Percentiles rank a stretch among this genome's conserved stretches.
Conservation (phyloP, 2,113 vertebrate genomes). For the Azemiops feae region DNA sequence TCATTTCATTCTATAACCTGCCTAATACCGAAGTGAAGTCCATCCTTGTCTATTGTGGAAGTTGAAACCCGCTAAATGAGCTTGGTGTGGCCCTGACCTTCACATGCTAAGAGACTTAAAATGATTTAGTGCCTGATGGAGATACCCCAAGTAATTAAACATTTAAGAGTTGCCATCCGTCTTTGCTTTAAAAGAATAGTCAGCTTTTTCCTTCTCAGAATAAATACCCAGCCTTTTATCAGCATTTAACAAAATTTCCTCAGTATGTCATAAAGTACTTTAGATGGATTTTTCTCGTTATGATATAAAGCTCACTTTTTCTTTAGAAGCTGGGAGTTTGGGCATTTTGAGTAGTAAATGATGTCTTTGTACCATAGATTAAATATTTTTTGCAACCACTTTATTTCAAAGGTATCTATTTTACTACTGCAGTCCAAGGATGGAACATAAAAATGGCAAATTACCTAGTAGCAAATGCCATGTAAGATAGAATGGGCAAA, state of each 20-base stretch:
- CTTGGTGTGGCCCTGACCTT: neutral
- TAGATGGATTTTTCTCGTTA: neutral
- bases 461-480: neutral
- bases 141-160: neutral
- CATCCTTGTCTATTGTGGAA: neutral
- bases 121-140: neutral
- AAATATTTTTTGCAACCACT: neutral
- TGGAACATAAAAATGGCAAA: neutral
- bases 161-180: neutral
- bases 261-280: neutral
- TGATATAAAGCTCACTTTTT: neutral
- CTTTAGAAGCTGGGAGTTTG: neutral
- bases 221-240: neutral
- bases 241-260: neutral
- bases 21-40: neutral
- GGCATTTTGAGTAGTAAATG: neutral
- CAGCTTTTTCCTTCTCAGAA: neutral
- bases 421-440: neutral
- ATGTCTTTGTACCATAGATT: neutral
- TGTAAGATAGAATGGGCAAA: neutral
- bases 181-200: neutral
- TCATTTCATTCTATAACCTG: neutral
- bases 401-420: neutral
- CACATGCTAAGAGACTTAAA: neutral
- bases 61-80: neutral